Conservation (phyloP, 2,888 invertebrate genomes). For the Allacma fusca region DNA sequence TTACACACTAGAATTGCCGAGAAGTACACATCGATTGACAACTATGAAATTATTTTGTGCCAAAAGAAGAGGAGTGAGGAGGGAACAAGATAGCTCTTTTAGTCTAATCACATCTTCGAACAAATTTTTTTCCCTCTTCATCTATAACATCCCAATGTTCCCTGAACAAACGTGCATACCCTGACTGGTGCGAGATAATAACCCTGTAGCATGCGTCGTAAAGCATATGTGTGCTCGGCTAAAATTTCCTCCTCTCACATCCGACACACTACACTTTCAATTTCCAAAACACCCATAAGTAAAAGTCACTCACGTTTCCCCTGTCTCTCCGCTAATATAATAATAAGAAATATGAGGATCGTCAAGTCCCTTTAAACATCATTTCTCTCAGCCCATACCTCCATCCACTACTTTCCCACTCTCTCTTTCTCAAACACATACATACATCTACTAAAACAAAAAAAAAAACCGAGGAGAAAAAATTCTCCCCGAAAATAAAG, state of each 20-base stretch:
- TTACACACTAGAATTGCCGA: constrained; percentile 23
- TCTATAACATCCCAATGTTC: constrained; percentile 13
- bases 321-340: constrained; percentile 29
- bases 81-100: constrained; percentile 19
- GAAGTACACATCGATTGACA: constrained; percentile 14
- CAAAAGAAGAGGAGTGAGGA: constrained; percentile 14
- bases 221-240: neutral
- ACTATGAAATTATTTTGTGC: constrained; percentile 25
- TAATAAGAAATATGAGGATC: constrained; percentile 34
- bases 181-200: too few species aligned
- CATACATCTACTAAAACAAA: neutral
- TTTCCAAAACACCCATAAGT: constrained; percentile 26
- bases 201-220: neutral
- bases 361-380: constrained; percentile 22
- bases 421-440: neutral
- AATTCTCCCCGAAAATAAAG: neutral
- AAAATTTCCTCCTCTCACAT: neutral
- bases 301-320: constrained; percentile 28
- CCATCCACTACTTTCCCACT: neutral
- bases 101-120: constrained; percentile 8
- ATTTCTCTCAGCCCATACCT: neutral
- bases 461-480: neutral
- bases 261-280: neutral
- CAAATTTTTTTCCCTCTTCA: constrained; percentile 6
- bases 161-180: too few species aligned